phyloP scores from a whole-genome alignment of 2,797 vertebrate species.

The Cygnus olor region DNA sequence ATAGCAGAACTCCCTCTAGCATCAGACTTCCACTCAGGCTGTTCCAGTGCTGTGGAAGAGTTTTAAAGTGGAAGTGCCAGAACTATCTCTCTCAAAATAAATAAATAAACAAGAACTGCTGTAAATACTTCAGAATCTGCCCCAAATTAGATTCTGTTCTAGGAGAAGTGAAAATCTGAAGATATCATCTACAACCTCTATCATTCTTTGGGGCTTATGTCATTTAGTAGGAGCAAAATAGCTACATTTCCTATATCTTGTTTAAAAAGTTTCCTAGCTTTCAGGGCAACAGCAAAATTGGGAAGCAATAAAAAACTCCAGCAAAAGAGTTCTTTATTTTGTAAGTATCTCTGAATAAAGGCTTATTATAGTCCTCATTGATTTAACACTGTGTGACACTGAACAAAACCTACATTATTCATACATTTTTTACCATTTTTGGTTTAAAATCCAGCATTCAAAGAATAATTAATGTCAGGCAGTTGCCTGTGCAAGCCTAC shows the following conservation, averaged over 20 bases:
- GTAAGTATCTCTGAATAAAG: not conserved
- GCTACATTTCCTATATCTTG: not conserved
- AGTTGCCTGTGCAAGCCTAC: constrained; percentile 25
- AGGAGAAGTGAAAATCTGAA: not conserved
- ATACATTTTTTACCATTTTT: not conserved
- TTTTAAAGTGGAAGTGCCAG: not conserved
- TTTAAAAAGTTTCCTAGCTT: not conserved
- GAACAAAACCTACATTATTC: constrained; percentile 22
- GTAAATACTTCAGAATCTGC: not conserved
- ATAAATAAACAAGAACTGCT: not conserved
- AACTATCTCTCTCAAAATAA: not conserved
- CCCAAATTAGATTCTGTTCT: not conserved
- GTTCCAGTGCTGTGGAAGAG: not conserved
- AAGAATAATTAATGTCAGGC: constrained; percentile 16
- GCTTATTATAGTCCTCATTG: not conserved
- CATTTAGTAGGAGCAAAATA: not conserved
- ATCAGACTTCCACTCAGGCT: not conserved
- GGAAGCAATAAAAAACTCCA: not conserved
- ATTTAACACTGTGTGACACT: not conserved
- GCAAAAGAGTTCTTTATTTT: not conserved
- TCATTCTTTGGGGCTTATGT: not conserved
- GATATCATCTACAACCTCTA: not conserved
- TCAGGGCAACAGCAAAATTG: not conserved
- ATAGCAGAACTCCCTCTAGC: not conserved
- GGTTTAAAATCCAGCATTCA: constrained; percentile 16